A percentile compares a stretch with the other conserved stretches of the same genome.
Conservation (phyloP, 2,797 vertebrate species). For the Dendrocincla fuliginosa region DNA sequence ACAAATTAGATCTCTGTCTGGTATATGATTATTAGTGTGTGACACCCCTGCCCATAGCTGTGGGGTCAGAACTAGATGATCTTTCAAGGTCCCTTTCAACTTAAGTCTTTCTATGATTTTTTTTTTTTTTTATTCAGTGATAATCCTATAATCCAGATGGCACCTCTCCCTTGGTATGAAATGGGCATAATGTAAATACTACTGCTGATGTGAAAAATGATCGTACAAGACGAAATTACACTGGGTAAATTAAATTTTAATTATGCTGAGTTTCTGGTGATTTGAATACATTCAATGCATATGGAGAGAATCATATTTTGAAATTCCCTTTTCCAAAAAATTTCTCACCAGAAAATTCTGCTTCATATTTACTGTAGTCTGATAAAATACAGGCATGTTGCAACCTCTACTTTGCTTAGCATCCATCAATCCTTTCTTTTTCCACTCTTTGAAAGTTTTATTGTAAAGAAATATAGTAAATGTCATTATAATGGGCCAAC, state of each 20-base stretch:
- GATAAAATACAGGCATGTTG: conserved; percentile 49
- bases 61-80: fast-evolving
- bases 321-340: conserved; percentile 16
- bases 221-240: not conserved
- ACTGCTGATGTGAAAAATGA: not conserved
- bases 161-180: not conserved
- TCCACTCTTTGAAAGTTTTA: conserved; percentile 55
- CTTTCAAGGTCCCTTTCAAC: not conserved
- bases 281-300: not conserved
- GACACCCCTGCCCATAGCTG: not conserved
- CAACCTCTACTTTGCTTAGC: conserved; percentile 55
- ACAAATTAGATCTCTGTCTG: not conserved
- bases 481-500: conserved; percentile 41
- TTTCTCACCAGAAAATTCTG: not conserved
- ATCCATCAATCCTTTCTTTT: conserved; percentile 48
- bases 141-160: not conserved
- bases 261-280: not conserved
- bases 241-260: not conserved
- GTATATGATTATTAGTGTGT: not conserved
- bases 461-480: conserved; percentile 59
- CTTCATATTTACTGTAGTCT: conserved; percentile 42
- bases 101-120: not conserved
- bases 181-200: not conserved
- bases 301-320: not conserved
- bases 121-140: not conserved